These are phyloP conservation scores for Pongo pygmaeus DNA, from an alignment of 2,113 vertebrate species.

Conservation along the genomic window DNA sequence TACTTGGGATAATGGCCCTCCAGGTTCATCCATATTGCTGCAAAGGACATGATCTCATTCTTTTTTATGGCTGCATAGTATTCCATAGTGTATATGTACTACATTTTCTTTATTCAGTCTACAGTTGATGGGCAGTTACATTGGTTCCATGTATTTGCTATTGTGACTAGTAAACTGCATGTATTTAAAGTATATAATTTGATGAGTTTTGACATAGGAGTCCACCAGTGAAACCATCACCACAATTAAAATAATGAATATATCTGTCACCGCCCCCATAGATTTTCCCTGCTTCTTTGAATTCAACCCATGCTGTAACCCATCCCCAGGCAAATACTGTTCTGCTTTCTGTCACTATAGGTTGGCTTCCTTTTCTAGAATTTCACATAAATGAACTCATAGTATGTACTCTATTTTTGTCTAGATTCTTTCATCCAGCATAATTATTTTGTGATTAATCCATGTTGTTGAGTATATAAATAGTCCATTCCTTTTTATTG, in stretches of 20 bases:
- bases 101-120: too few species aligned
- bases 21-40: too few species aligned
- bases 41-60: too few species aligned
- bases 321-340: not conserved
- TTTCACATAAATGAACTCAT: not conserved
- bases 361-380: not conserved
- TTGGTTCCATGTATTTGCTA: too few species aligned
- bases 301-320: not conserved
- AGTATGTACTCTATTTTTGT: not conserved
- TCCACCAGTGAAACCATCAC: not conserved
- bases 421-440: not conserved
- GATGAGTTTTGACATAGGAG: not conserved
- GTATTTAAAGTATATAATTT: not conserved
- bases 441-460: not conserved
- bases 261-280: not conserved
- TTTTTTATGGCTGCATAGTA: too few species aligned
- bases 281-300: not conserved
- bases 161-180: too few species aligned
- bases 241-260: not conserved
- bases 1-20: too few species aligned
- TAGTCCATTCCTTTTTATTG: not conserved
- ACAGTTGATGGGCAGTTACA: too few species aligned
- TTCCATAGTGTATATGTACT: too few species aligned
- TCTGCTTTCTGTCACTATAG: not conserved
- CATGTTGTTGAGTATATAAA: not conserved